A percentile compares a stretch with the other conserved stretches of the same genome.
phyloP scores from a whole-genome alignment of 2,888 invertebrate genomes.

The Leistus spinibarbis region DNA sequence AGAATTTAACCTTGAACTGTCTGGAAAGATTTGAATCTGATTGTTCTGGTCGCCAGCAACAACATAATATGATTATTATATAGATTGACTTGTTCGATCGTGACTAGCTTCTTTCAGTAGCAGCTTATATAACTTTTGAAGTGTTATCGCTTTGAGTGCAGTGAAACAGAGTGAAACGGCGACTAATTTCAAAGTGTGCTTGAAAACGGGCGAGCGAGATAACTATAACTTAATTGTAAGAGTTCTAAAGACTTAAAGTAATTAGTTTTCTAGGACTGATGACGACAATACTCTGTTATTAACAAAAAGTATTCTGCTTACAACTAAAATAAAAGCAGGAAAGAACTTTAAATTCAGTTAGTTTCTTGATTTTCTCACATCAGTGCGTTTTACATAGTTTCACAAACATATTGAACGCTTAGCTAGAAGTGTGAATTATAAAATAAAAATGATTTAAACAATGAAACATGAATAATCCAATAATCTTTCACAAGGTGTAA shows the following conservation, averaged over 20 bases:
- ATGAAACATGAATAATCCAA: too few relatives aligned
- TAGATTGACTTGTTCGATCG: neutral
- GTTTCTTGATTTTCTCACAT: neutral
- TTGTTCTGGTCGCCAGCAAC: neutral
- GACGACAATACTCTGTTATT: constrained; percentile 16
- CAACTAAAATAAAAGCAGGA: neutral
- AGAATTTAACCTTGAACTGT: neutral
- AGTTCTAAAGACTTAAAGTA: constrained; percentile 24
- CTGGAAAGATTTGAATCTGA: neutral
- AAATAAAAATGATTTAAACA: too few relatives aligned
- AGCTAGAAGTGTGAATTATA: too few relatives aligned
- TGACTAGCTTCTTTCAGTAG: neutral
- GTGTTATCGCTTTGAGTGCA: neutral
- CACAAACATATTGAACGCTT: too few relatives aligned
- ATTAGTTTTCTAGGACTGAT: constrained; percentile 34
- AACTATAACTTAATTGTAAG: constrained; percentile 17
- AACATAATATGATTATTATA: neutral
- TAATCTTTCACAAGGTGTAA: too few relatives aligned
- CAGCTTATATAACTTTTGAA: neutral
- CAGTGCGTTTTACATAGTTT: neutral
- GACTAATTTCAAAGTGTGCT: neutral
- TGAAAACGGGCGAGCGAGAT: neutral
- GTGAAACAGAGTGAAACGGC: neutral
- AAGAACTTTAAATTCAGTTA: neutral
- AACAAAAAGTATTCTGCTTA: neutral